phyloP scores from a whole-genome alignment of 1,140 invertebrate species.

The Drosophila melanica region DNA sequence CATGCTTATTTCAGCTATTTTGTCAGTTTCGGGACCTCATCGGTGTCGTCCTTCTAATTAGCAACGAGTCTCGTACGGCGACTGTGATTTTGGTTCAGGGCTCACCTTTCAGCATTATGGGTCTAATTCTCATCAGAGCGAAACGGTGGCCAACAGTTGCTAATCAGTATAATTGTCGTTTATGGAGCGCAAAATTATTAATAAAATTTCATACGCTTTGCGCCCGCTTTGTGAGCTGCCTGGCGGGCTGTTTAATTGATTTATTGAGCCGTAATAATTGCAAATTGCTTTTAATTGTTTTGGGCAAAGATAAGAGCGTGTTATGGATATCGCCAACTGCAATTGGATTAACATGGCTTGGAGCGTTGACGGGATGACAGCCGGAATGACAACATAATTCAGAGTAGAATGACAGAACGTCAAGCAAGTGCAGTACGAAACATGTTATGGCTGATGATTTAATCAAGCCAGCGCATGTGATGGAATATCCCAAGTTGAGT shows the following conservation, averaged over 20 bases:
- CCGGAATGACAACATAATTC: conserved; percentile 10
- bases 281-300: conserved; percentile 78
- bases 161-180: conserved; percentile 67
- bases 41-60: conserved; percentile 32
- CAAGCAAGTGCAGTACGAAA: background rate
- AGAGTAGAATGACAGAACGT: background rate
- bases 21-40: conserved; percentile 15
- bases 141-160: conserved; percentile 31
- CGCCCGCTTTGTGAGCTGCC: conserved; percentile 28
- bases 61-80: conserved; percentile 1
- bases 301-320: conserved; percentile 40
- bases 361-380: conserved; percentile 11
- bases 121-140: conserved; percentile 42
- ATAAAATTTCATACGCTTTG: conserved; percentile 64
- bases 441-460: conserved; percentile 13
- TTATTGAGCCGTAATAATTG: conserved; percentile 71
- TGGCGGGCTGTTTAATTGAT: conserved; percentile 64
- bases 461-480: conserved; percentile 5
- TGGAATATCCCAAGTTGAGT: background rate
- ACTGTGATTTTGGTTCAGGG: conserved; percentile 36
- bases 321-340: conserved; percentile 30
- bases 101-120: conserved; percentile 19
- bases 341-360: conserved; percentile 38
- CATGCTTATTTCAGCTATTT: background rate
- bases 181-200: conserved; percentile 67